Evolutionary conservation across 92 coral and sea anemone genomes (phyloP).

Genomic region (Siderastrea radians): DNA sequence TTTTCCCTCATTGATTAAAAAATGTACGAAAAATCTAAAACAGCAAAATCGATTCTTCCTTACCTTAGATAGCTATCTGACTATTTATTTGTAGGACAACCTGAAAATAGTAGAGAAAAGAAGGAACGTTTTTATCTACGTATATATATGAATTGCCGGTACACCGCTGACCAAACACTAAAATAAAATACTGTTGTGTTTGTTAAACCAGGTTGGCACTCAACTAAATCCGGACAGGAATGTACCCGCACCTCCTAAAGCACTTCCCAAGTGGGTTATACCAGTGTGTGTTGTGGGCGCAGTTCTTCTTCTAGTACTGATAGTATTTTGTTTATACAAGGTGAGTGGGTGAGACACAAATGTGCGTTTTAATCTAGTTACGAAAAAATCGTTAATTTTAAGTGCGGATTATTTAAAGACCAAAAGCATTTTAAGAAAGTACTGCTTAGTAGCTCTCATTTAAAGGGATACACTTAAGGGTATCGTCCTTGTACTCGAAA

Average conservation of each 20-base stretch:
- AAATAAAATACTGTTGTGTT: neutral
- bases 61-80: no score
- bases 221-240: constrained; percentile 76
- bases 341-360: constrained; percentile 50
- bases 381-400: no score
- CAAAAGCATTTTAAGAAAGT: neutral
- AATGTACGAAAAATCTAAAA: no score
- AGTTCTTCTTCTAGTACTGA: constrained; percentile 75
- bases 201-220: constrained; percentile 68
- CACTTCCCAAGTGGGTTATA: constrained; percentile 87
- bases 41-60: no score
- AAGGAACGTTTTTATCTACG: no score
- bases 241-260: constrained; percentile 56
- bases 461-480: neutral
- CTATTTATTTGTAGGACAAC: no score
- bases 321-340: constrained; percentile 87
- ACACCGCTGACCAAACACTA: neutral
- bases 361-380: no score
- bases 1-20: no score
- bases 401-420: no score
- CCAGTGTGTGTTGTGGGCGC: constrained; percentile 96
- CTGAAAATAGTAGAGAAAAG: no score
- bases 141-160: neutral
- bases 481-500: neutral
- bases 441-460: neutral